These are phyloP conservation scores for Pollenia angustigena DNA, from an alignment of 2,888 invertebrate species.

Conservation along the genomic window DNA sequence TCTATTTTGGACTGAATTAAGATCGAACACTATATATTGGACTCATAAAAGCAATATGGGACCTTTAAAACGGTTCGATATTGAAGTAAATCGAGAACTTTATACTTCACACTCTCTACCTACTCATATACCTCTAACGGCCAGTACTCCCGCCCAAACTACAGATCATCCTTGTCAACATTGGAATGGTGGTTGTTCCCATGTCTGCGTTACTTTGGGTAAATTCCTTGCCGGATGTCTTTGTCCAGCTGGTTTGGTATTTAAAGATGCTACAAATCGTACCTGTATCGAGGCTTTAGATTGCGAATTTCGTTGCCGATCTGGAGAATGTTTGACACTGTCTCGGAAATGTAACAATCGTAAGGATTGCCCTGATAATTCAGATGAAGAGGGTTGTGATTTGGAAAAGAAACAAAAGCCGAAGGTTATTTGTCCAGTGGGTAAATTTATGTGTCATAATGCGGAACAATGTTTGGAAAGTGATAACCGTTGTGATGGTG, in stretches of 20 bases:
- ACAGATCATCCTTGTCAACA: conserved; percentile 86
- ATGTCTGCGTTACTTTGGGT: conserved; percentile 88
- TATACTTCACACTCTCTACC: conserved; percentile 75
- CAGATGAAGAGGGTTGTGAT: conserved; percentile 85
- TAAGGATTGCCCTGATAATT: conserved; percentile 86
- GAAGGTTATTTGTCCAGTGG: conserved; percentile 82
- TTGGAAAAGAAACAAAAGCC: conserved; percentile 80
- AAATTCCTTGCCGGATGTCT: conserved; percentile 84
- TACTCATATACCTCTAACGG: conserved; percentile 77
- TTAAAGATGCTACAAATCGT: conserved; percentile 84
- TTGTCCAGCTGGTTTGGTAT: conserved; percentile 88
- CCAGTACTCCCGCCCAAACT: conserved; percentile 68
- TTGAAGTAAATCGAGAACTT: conserved; percentile 77
- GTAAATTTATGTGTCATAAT: conserved; percentile 85
- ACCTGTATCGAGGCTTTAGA: conserved; percentile 86
- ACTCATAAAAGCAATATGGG: conserved; percentile 85
- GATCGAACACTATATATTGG: conserved; percentile 87
- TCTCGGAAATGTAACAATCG: conserved; percentile 86
- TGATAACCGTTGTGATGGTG: conserved; percentile 85
- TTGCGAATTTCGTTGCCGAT: conserved; percentile 85
- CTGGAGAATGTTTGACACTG: conserved; percentile 86
- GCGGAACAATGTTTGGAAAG: conserved; percentile 85
- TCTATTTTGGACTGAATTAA: conserved; percentile 89
- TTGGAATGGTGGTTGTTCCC: conserved; percentile 88
- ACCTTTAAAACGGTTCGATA: conserved; percentile 80